Evolutionary conservation across 2,888 invertebrate genomes (phyloP).

Genomic region (Pterostichus niger): DNA sequence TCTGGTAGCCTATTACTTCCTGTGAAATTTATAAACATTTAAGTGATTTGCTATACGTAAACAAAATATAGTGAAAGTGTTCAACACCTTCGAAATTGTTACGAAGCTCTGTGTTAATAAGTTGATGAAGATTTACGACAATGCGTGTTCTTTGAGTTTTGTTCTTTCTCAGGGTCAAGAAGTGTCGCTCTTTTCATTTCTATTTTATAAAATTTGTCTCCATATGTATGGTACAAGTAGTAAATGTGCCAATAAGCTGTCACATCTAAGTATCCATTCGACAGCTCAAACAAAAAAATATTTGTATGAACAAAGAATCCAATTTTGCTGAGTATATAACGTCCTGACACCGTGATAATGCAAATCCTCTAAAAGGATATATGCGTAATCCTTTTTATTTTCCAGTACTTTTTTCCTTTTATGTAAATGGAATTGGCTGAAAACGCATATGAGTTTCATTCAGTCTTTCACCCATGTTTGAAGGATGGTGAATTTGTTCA

Average conservation of each 20-base stretch:
- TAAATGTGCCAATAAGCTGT: constrained; percentile 1
- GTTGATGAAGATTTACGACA: no score
- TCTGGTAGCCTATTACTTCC: no score
- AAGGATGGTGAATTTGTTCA: constrained; percentile 47
- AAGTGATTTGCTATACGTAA: no score
- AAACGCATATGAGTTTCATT: constrained; percentile 44
- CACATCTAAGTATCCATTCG: neutral
- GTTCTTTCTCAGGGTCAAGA: no score
- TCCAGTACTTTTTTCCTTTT: constrained; percentile 33
- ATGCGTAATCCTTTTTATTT: constrained; percentile 49
- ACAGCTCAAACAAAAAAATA: constrained; percentile 7
- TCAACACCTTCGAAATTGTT: no score
- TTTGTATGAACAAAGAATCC: constrained; percentile 42
- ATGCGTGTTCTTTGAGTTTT: no score
- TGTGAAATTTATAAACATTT: no score
- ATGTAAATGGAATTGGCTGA: constrained; percentile 56
- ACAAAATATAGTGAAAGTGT: no score
- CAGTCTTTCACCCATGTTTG: neutral
- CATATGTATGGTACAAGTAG: no score
- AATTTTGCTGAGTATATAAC: constrained; percentile 23
- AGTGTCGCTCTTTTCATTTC: no score
- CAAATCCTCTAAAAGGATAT: constrained; percentile 50
- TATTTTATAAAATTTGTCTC: no score
- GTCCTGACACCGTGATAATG: constrained; percentile 46
- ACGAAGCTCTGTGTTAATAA: no score